Evolutionary conservation across 2,797 vertebrate genomes (phyloP).

Genomic region (Pipistrellus pipistrellus): DNA sequence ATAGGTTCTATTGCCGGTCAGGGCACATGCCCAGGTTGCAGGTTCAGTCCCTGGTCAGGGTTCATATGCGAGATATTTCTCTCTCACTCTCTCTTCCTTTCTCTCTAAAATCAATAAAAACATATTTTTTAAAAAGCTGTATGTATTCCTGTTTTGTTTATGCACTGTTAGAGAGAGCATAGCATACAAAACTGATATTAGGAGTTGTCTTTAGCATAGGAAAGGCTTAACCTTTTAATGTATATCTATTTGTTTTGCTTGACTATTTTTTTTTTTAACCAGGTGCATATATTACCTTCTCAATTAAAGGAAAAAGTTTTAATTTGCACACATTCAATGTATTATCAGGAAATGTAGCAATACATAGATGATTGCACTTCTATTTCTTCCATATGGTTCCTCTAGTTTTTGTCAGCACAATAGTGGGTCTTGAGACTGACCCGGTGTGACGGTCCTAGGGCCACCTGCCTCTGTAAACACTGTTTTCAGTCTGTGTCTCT

Average conservation of each 20-base stretch:
- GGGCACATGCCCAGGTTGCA: background rate
- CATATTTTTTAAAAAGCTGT: background rate
- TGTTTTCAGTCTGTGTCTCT: background rate
- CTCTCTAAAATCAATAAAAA: background rate
- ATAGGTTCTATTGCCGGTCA: background rate
- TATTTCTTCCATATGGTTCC: background rate
- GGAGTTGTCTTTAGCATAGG: background rate
- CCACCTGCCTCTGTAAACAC: background rate
- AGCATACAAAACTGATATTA: background rate
- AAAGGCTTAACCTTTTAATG: conserved; percentile 21
- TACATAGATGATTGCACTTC: background rate
- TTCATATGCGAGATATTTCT: background rate
- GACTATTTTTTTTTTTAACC: background rate
- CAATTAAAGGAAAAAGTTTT: conserved; percentile 5
- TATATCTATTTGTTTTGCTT: background rate
- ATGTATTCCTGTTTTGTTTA: background rate
- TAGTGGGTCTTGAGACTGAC: background rate
- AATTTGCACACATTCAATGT: background rate
- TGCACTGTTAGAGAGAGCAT: background rate
- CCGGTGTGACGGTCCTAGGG: background rate
- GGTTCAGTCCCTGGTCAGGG: background rate
- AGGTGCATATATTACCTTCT: background rate
- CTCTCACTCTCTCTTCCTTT: background rate
- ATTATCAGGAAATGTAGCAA: background rate
- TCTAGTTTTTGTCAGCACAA: background rate